Base-by-base conservation (phyloP, 2,888 invertebrate genomes). In the Spodoptera picta region DNA sequence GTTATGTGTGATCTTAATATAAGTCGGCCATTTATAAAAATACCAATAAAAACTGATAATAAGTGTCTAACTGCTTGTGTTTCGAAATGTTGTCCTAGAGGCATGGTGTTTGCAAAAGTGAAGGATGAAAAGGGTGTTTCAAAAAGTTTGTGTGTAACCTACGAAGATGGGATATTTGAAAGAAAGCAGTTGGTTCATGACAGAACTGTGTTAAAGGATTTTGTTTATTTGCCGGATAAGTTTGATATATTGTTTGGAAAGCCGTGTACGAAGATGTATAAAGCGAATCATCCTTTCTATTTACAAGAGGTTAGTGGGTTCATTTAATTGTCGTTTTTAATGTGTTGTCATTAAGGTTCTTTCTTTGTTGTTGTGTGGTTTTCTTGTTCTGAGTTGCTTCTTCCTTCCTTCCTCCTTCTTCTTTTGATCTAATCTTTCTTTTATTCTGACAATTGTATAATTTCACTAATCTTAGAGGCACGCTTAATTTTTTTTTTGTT, bases 11-110 rank as follows among this genome's bases (percentile, higher is more conserved):
- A 60, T 24, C 46, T 51, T 11, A 48, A 70, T 19, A 14, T 12
- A 2, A 73, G 74, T 66, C 54, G 55, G 23, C 73, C 48, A 12
- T 53, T 51, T 12, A 4, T 51, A 1, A 59, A 45, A 65, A 14
- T 61, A 1, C 19, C 11, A 23, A 23, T 57, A 4, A 67, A 67
- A 31, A 48, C 36, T 19, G 52, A 57, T 24, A 74, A 74, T 62
- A 50, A 58, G 57, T 82, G 84, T 70, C 50, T 56, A 12, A 65
- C 52, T n/a, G 73, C 65, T 6, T 90, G 86, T 75, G 49, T 90
- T 0, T 81, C 81, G 19, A 90, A 90, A 65, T 90, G 90, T 65
- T 90, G 89, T 44, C 84, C 86, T 0, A 46, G 74, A n/a, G 82
- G 79, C 1, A 81, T 81, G 79, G 73, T 79, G 31, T 82, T 75